Percentiles rank a stretch among this genome's conserved stretches.
Evolutionary conservation across 2,113 vertebrate species (phyloP).

Genomic region (Erpornis zantholeuca): DNA sequence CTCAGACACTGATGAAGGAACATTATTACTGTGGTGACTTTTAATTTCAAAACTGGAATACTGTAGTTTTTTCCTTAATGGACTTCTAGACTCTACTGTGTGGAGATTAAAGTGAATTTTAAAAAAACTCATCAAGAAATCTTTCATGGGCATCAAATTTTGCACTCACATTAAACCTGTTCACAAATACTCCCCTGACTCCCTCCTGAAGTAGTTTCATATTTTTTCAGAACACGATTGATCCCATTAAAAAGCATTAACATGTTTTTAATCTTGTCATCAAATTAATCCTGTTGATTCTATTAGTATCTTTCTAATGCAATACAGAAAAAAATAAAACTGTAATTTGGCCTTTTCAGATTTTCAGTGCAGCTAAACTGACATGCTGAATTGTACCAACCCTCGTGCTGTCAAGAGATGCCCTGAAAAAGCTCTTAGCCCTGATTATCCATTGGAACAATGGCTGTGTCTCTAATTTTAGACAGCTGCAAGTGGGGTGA

Average conservation of each 20-base stretch:
- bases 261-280: background rate
- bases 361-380: background rate
- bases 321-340: background rate
- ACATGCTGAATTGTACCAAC: background rate
- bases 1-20: background rate
- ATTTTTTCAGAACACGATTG: background rate
- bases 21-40: background rate
- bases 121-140: background rate
- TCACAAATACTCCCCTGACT: background rate
- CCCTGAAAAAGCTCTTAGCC: constrained; percentile 1
- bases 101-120: background rate
- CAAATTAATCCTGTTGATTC: background rate
- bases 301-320: background rate
- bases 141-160: background rate
- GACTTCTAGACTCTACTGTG: background rate
- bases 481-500: background rate
- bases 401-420: background rate
- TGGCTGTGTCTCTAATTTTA: background rate
- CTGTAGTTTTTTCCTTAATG: background rate
- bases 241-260: constrained; percentile 5
- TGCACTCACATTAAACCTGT: background rate
- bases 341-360: background rate
- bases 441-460: constrained; percentile 23
- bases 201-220: background rate
- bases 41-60: background rate